A percentile compares a stretch with the other conserved stretches of the same genome.
phyloP scores from a whole-genome alignment of 1,140 invertebrate genomes.

The Piezodorus guildinii region DNA sequence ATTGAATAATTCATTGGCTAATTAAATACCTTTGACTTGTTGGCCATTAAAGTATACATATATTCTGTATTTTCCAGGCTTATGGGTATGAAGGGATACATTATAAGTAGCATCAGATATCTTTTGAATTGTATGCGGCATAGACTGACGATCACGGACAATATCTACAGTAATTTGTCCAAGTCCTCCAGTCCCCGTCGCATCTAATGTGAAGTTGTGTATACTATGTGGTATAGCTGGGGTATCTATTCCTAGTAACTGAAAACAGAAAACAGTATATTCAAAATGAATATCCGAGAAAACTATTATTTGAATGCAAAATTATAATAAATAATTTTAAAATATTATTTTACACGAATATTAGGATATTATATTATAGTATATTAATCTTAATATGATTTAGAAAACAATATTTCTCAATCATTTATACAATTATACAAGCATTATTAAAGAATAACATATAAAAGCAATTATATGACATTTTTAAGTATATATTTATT shows the following conservation, averaged over 20 bases:
- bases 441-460: no score
- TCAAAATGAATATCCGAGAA: not conserved
- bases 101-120: slow-evolving; percentile 69
- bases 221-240: slow-evolving; percentile 45
- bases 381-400: no score
- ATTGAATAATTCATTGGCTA: no score
- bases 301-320: no score
- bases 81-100: slow-evolving; percentile 78
- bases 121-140: slow-evolving; percentile 74
- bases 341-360: no score
- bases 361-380: no score
- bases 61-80: slow-evolving; percentile 82
- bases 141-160: slow-evolving; percentile 66
- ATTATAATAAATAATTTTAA: no score
- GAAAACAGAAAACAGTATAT: slow-evolving; percentile 14
- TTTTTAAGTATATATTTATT: no score
- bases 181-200: slow-evolving; percentile 69
- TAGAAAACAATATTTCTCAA: no score
- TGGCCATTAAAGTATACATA: slow-evolving; percentile 92
- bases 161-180: slow-evolving; percentile 84
- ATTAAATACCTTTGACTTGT: slow-evolving; percentile 69
- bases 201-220: slow-evolving; percentile 74
- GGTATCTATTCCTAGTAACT: slow-evolving; percentile 51
- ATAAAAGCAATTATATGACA: no score
- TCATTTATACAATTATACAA: no score